phyloP scores from a whole-genome alignment of 2,113 vertebrate genomes.

The Suncus etruscus region DNA sequence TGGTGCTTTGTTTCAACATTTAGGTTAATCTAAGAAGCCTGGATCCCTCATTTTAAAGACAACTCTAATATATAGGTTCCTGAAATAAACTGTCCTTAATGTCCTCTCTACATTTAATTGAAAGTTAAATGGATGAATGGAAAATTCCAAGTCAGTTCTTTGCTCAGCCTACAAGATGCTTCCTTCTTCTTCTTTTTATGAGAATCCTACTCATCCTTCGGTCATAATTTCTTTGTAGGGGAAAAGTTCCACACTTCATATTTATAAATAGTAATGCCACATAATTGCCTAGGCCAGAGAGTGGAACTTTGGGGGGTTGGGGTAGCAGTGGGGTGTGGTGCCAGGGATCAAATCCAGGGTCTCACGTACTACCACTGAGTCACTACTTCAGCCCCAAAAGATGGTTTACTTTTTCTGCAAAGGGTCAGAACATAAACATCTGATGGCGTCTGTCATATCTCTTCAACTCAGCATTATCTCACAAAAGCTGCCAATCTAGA shows the following conservation, averaged over 20 bases:
- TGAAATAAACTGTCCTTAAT: not conserved
- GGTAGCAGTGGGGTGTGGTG: too few relatives aligned
- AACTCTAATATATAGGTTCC: not conserved
- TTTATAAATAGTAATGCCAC: not conserved
- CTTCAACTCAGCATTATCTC: not conserved
- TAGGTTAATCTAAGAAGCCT: not conserved
- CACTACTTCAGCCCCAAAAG: too few relatives aligned
- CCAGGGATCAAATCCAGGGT: too few relatives aligned
- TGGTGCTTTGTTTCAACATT: not conserved
- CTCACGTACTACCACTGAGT: too few relatives aligned
- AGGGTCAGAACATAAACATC: not conserved
- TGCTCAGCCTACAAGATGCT: not conserved
- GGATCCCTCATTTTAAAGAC: conserved; percentile 15
- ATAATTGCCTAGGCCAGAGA: not conserved
- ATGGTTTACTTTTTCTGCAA: not conserved
- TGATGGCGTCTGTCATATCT: not conserved
- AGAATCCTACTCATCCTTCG: not conserved
- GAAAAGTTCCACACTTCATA: not conserved
- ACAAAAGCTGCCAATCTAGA: not conserved
- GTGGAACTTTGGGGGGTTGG: not conserved
- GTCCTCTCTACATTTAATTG: not conserved
- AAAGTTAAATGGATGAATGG: not conserved
- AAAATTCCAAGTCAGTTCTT: not conserved
- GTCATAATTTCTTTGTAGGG: not conserved
- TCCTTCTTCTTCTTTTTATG: not conserved